These are phyloP conservation scores for Gonioctena quinquepunctata DNA, from an alignment of 1,140 invertebrate genomes.

Conservation along the genomic window DNA sequence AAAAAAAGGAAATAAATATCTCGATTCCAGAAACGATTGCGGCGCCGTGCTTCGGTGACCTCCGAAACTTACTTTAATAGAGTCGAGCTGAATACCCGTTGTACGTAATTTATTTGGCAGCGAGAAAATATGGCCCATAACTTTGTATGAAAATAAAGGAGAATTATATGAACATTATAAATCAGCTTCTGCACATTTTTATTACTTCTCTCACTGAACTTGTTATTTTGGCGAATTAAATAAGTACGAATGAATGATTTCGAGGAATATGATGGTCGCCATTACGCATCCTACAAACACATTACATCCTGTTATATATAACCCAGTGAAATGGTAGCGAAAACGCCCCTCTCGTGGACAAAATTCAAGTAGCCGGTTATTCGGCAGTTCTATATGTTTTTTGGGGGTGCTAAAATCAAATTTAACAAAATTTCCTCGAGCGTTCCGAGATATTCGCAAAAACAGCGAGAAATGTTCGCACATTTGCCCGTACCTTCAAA, in stretches of 20 bases:
- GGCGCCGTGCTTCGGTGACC: conserved; percentile 40
- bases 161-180: conserved; percentile 57
- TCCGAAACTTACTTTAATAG: conserved; percentile 53
- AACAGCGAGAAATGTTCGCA: too few relatives aligned
- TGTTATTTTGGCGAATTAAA: conserved; percentile 36
- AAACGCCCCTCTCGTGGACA: too few relatives aligned
- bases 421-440: too few relatives aligned
- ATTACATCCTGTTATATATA: too few relatives aligned
- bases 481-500: too few relatives aligned
- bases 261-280: too few relatives aligned
- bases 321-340: too few relatives aligned
- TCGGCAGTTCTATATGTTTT: too few relatives aligned
- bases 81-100: conserved; percentile 50
- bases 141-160: conserved; percentile 58
- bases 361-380: too few relatives aligned
- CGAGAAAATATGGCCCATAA: conserved; percentile 56
- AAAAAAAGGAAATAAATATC: neutral
- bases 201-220: conserved; percentile 41
- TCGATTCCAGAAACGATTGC: neutral
- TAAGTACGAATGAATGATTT: neutral
- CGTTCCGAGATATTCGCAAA: too few relatives aligned
- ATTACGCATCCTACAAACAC: too few relatives aligned
- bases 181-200: conserved; percentile 55
- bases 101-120: conserved; percentile 56
- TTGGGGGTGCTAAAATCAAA: too few relatives aligned